Percentiles rank a stretch among this genome's conserved stretches.
These are phyloP conservation scores for Threskiornis aethiopicus DNA, from an alignment of 2,797 vertebrate species.

Conservation along the genomic window DNA sequence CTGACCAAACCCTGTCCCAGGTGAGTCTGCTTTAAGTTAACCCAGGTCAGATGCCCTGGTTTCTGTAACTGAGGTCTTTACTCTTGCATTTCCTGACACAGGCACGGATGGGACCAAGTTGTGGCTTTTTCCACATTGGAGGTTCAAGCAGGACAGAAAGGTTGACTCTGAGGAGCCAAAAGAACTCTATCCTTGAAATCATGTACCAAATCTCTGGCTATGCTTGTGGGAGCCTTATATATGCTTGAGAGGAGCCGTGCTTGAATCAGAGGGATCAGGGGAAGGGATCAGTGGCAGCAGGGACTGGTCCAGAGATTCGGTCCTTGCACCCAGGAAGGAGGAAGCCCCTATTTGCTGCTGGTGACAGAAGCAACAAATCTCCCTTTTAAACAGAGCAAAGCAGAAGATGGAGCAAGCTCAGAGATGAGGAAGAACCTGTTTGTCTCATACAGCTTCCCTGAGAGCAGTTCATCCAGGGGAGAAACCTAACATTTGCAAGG, in stretches of 20 bases:
- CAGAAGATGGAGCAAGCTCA: neutral
- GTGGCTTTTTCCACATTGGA: neutral
- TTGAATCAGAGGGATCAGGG: too few species aligned
- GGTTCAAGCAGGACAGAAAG: neutral
- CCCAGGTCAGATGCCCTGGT: neutral
- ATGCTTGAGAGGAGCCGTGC: neutral
- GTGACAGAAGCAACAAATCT: neutral
- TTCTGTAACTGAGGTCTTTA: neutral
- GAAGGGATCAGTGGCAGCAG: neutral
- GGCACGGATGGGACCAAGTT: accelerated
- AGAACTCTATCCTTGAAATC: neutral
- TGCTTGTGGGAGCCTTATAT: neutral
- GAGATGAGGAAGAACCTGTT: neutral
- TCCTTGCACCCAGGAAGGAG: neutral
- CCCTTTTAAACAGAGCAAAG: neutral
- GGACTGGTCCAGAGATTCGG: accelerated
- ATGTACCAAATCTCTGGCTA: accelerated
- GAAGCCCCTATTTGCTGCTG: neutral
- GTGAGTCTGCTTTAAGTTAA: neutral
- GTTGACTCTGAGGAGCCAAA: neutral
- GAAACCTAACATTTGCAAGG: neutral
- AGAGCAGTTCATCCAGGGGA: neutral
- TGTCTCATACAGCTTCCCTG: neutral
- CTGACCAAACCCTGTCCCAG: neutral
- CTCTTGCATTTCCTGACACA: neutral